Conservation (phyloP, 1,140 invertebrate species). For the Drosophila guanche region DNA sequence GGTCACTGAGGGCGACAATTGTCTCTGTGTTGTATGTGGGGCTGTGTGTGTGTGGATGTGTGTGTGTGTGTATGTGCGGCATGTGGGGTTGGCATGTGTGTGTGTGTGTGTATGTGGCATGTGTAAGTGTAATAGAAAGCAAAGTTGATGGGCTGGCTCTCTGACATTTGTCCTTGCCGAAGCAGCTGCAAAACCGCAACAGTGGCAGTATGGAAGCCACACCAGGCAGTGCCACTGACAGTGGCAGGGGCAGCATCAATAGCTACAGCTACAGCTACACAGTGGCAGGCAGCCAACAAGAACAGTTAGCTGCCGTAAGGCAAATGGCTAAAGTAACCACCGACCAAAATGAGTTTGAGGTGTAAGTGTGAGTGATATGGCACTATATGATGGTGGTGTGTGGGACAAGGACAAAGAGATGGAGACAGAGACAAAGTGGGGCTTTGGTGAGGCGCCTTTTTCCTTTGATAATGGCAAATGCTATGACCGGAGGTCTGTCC, state of each 20-base stretch:
- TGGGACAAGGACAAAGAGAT: background rate
- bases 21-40: constrained; percentile 36
- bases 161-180: constrained; percentile 45
- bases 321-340: constrained; percentile 78
- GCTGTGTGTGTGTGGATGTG: background rate
- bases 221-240: constrained; percentile 15
- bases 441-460: constrained; percentile 60
- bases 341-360: constrained; percentile 73
- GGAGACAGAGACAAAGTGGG: constrained; percentile 22
- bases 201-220: constrained; percentile 38
- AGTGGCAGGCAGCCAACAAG: constrained; percentile 22
- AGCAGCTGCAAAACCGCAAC: constrained; percentile 63
- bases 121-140: constrained; percentile 80
- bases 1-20: constrained; percentile 77
- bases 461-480: constrained; percentile 73
- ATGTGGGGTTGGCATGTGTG: background rate
- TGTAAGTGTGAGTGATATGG: constrained; percentile 16
- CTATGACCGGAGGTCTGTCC: constrained; percentile 55
- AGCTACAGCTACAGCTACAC: constrained; percentile 26
- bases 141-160: constrained; percentile 67
- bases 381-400: background rate
- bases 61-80: constrained; percentile 32
- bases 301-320: constrained; percentile 61
- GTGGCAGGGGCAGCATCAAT: constrained; percentile 13
- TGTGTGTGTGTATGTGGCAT: constrained; percentile 54